Conservation (phyloP, 2,797 vertebrate genomes). For the Gymnothorax javanicus region DNA sequence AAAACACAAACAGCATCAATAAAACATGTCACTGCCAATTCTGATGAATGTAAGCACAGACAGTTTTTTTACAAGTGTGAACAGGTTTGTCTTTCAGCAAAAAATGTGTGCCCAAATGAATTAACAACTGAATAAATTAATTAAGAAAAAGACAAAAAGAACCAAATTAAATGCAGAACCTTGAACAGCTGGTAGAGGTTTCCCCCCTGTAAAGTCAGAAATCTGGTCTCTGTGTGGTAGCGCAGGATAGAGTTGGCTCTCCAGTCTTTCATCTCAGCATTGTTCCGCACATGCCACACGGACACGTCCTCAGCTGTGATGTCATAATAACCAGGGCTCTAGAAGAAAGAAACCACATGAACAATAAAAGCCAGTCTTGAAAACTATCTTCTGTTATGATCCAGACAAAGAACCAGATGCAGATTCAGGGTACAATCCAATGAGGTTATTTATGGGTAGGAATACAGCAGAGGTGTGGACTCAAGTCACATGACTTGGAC, state of each 20-base stretch:
- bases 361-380: conserved; percentile 42
- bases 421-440: no score
- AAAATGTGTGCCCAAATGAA: not conserved
- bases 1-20: not conserved
- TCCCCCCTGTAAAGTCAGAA: not conserved
- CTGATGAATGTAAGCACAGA: not conserved
- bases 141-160: no score
- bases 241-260: conserved; percentile 39
- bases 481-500: no score
- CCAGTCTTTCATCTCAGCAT: conserved; percentile 47
- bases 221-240: conserved; percentile 35
- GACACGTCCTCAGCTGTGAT: no score
- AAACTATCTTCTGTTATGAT: conserved; percentile 47
- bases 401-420: no score
- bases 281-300: no score
- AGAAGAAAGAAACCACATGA: conserved; percentile 50
- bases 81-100: no score
- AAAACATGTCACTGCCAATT: not conserved
- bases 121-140: not conserved
- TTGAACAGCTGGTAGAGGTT: no score
- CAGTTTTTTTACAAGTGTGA: no score
- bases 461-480: no score
- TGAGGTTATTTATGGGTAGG: no score
- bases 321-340: conserved; percentile 55
- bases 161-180: no score